Conservation (phyloP, 2,113 vertebrate genomes). For the Sarotherodon lohbergeri region DNA sequence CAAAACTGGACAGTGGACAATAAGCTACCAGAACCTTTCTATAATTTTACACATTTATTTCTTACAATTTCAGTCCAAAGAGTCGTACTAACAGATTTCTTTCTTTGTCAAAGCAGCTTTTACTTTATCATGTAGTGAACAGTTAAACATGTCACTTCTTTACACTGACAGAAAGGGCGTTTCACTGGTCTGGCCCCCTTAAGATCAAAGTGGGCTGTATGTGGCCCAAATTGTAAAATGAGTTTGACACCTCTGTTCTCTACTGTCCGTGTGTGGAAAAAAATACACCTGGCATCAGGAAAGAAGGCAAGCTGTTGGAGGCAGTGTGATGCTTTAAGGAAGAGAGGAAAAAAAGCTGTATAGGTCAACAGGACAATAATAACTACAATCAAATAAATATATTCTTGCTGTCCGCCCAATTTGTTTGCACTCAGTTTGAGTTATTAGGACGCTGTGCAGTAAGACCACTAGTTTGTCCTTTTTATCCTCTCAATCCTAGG, state of each 20-base stretch:
- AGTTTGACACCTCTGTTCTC: neutral
- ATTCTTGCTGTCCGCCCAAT: neutral
- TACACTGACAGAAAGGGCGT: neutral
- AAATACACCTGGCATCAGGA: neutral
- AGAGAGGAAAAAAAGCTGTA: neutral
- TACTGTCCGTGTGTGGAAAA: neutral
- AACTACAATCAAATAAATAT: neutral
- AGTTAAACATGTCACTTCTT: neutral
- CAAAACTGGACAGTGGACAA: neutral
- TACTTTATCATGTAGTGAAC: neutral
- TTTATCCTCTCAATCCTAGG: neutral
- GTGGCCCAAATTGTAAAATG: neutral
- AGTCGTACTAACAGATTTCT: neutral
- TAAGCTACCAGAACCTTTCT: neutral
- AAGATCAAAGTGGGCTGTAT: neutral
- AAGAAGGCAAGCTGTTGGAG: neutral
- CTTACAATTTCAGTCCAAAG: neutral
- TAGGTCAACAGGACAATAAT: neutral
- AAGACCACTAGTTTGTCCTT: neutral
- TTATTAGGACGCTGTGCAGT: neutral
- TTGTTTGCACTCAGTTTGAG: neutral
- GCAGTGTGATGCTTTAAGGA: neutral
- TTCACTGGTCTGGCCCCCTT: neutral
- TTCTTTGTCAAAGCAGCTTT: neutral
- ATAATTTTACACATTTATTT: neutral